These are phyloP conservation scores for Timandra comae DNA, from an alignment of 2,888 invertebrate genomes.

Conservation along the genomic window DNA sequence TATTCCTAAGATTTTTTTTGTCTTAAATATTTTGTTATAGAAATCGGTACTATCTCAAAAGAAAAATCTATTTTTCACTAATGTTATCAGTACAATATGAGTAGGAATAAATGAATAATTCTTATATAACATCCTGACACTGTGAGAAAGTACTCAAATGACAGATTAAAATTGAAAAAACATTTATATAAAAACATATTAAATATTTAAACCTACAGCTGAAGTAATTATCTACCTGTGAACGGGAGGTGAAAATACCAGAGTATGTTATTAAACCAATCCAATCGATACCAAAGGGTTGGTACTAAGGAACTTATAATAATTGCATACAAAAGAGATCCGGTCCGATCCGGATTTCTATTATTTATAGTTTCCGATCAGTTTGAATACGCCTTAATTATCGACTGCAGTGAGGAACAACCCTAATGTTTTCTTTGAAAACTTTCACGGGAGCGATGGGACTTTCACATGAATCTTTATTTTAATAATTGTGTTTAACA, in stretches of 20 bases:
- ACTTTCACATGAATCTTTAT: slow-evolving; percentile 43
- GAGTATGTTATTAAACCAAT: slow-evolving; percentile 68
- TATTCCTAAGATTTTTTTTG: no score
- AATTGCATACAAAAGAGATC: slow-evolving; percentile 71
- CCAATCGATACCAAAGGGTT: slow-evolving; percentile 71
- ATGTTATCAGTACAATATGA: no score
- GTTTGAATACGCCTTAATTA: slow-evolving; percentile 76
- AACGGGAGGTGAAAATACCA: slow-evolving; percentile 51
- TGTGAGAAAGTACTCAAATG: no score
- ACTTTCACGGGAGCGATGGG: slow-evolving; percentile 56
- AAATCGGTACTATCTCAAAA: no score
- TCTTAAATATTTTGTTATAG: no score
- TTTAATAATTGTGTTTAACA: slow-evolving; percentile 18
- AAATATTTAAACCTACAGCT: not conserved
- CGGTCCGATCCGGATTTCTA: slow-evolving; percentile 69
- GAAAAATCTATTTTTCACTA: no score
- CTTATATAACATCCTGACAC: no score
- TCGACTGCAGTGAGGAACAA: slow-evolving; percentile 53
- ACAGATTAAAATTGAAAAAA: no score
- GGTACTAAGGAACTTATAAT: slow-evolving; percentile 58
- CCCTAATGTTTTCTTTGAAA: slow-evolving; percentile 55
- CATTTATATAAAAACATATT: no score
- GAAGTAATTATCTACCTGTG: slow-evolving; percentile 45
- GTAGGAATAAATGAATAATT: no score
- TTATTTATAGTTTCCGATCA: slow-evolving; percentile 75